phyloP scores from a whole-genome alignment of 2,113 vertebrate species.

The Bettongia penicillata region DNA sequence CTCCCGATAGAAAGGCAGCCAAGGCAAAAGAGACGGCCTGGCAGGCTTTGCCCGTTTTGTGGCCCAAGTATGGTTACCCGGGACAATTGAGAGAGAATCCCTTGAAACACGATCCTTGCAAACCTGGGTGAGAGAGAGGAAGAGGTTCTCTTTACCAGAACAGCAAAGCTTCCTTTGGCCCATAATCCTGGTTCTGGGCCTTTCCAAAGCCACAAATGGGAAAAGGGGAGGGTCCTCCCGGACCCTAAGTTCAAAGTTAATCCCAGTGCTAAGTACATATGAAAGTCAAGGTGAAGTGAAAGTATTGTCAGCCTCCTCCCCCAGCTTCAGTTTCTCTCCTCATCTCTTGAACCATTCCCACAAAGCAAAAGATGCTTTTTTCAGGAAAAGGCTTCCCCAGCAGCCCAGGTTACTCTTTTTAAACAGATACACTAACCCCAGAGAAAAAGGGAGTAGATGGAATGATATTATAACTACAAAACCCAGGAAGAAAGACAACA shows the following conservation, averaged over 20 bases:
- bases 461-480: not conserved
- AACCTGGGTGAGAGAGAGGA: not conserved
- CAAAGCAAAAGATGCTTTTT: not conserved
- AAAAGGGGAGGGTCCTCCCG: not conserved
- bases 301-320: not conserved
- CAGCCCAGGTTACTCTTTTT: not conserved
- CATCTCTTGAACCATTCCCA: not conserved
- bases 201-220: not conserved
- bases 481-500: not conserved
- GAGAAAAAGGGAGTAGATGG: not conserved
- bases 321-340: not conserved
- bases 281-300: no score
- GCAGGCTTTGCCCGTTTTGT: slow-evolving; percentile 19
- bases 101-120: slow-evolving; percentile 14
- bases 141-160: not conserved
- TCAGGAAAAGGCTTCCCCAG: not conserved
- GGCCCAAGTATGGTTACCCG: slow-evolving; percentile 26
- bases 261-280: not conserved
- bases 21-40: slow-evolving; percentile 10
- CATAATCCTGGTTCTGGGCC: not conserved
- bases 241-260: not conserved
- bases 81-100: slow-evolving; percentile 21
- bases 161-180: not conserved
- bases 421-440: not conserved
- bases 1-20: not conserved